Evolutionary conservation across 1,140 invertebrate species (phyloP).

Genomic region (Mya arenaria): DNA sequence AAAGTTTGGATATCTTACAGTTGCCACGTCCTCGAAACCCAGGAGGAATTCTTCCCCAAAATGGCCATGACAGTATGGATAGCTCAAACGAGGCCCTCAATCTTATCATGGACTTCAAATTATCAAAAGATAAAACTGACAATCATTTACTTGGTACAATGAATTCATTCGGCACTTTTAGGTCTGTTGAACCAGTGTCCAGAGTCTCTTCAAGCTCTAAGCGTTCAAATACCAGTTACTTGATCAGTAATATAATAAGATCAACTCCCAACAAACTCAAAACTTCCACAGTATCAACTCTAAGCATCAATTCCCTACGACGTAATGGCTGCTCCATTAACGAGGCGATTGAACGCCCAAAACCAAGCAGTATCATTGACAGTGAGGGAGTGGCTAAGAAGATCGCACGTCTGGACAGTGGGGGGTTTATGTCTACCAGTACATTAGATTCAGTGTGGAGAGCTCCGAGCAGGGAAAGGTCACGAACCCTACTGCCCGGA

Average conservation of each 20-base stretch:
- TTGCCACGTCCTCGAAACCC: constrained; percentile 51
- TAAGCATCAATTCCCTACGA: neutral
- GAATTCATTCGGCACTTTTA: neutral
- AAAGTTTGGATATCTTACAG: constrained; percentile 42
- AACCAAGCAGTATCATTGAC: constrained; percentile 45
- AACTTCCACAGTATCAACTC: neutral
- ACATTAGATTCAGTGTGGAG: constrained; percentile 22
- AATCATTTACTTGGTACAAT: neutral
- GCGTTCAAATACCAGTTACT: constrained; percentile 34
- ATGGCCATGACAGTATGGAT: constrained; percentile 21
- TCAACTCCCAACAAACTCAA: constrained; percentile 41
- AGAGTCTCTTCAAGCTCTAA: constrained; percentile 25
- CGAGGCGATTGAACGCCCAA: constrained; percentile 32
- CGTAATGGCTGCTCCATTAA: constrained; percentile 33
- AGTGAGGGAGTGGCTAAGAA: constrained; percentile 54
- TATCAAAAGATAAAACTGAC: neutral
- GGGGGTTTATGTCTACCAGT: constrained; percentile 24
- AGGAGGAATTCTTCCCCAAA: constrained; percentile 36
- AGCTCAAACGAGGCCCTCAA: constrained; percentile 39
- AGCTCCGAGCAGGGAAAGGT: neutral
- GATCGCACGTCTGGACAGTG: constrained; percentile 40
- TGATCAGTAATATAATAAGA: constrained; percentile 49
- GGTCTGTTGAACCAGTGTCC: neutral
- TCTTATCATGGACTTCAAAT: constrained; percentile 21
- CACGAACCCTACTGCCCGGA: neutral